These are phyloP conservation scores for Corythoichthys haematopterus DNA, from an alignment of 2,113 vertebrate genomes.

Conservation along the genomic window DNA sequence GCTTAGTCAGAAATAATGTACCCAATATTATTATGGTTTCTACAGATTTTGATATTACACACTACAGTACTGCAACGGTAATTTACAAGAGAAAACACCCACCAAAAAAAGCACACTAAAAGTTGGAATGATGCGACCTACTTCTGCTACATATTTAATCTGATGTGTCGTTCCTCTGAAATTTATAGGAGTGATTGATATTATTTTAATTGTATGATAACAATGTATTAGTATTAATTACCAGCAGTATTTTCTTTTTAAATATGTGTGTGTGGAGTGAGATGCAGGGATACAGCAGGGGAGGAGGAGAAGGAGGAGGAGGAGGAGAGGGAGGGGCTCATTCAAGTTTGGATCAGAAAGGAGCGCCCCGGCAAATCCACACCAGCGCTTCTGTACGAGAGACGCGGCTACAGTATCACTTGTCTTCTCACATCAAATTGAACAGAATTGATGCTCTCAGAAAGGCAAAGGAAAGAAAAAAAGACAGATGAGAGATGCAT, in stretches of 20 bases:
- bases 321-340: slow-evolving; percentile 59
- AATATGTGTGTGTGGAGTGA: slow-evolving; percentile 40
- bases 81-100: not conserved
- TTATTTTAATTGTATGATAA: not conserved
- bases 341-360: slow-evolving; percentile 52
- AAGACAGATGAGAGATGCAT: slow-evolving; percentile 49
- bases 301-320: not conserved
- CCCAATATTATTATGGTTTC: no score
- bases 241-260: slow-evolving; percentile 3
- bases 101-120: not conserved
- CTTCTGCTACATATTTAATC: no score
- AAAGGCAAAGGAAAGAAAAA: slow-evolving; percentile 17
- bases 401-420: slow-evolving; percentile 8
- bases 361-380: slow-evolving; percentile 37
- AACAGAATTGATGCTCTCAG: slow-evolving; percentile 10
- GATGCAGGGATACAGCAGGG: slow-evolving; percentile 19
- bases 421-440: not conserved
- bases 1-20: no score
- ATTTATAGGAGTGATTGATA: no score
- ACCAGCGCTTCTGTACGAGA: slow-evolving; percentile 28
- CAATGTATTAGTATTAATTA: not conserved
- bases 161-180: no score
- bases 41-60: no score
- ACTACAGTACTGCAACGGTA: no score
- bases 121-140: not conserved